Percentiles rank a stretch among this genome's conserved stretches.
These are phyloP conservation scores for Nemopilema nomurai DNA, from an alignment of 30 jellyfish, hydroid and myxozoan species.

Conservation along the genomic window DNA sequence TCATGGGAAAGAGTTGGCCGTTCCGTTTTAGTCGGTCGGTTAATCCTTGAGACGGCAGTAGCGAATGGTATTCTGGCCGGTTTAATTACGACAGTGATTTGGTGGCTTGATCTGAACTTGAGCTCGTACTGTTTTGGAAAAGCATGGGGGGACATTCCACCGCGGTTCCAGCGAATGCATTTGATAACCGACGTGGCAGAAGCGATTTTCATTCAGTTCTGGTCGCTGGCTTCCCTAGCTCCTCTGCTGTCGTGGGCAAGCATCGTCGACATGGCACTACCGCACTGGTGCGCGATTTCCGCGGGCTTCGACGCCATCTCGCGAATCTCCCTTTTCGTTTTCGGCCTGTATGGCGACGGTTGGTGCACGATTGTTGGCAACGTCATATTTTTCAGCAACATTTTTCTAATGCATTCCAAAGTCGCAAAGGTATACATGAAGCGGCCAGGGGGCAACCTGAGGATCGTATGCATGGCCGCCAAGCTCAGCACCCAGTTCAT, in stretches of 20 bases:
- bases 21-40: conserved; percentile 6
- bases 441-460: neutral
- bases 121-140: conserved; percentile 11
- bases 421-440: neutral
- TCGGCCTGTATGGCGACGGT: neutral
- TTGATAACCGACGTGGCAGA: neutral
- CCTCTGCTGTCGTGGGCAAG: conserved; percentile 10
- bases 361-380: conserved; percentile 16
- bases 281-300: neutral
- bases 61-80: conserved; percentile 2
- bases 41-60: conserved; percentile 1
- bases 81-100: conserved; percentile 1
- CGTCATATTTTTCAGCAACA: neutral
- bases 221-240: conserved; percentile 16
- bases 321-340: conserved; percentile 3
- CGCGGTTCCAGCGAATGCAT: neutral
- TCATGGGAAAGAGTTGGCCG: neutral
- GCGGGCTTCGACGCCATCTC: conserved; percentile 2
- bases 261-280: neutral
- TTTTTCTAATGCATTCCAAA: conserved; percentile 3
- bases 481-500: conserved; percentile 19
- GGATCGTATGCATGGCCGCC: neutral
- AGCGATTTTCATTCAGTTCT: neutral
- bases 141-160: conserved; percentile 15
- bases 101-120: conserved; percentile 33